phyloP scores from a whole-genome alignment of 2,113 vertebrate genomes.

The Odontophorus gujanensis region DNA sequence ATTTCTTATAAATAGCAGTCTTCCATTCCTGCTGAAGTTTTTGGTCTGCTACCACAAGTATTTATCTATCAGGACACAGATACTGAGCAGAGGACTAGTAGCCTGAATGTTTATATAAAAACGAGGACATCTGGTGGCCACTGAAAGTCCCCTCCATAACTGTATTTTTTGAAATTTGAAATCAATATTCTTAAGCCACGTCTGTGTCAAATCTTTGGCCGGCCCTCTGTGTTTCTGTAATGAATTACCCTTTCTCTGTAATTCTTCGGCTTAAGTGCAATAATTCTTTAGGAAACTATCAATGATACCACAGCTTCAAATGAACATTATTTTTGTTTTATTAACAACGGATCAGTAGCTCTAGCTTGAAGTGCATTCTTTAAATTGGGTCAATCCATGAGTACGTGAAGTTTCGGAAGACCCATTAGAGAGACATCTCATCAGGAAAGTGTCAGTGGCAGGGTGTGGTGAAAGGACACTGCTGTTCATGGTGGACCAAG shows the following conservation, averaged over 20 bases:
- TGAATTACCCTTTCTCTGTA: background rate
- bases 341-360: background rate
- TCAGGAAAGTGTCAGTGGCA: background rate
- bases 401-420: background rate
- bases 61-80: background rate
- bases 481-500: background rate
- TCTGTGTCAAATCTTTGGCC: background rate
- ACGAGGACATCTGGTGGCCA: slow-evolving; percentile 66
- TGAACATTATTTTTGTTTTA: background rate
- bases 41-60: background rate
- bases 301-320: background rate
- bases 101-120: slow-evolving; percentile 25
- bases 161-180: slow-evolving; percentile 1
- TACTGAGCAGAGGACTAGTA: background rate
- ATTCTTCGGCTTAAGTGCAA: background rate
- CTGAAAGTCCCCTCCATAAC: background rate
- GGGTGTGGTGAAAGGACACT: background rate
- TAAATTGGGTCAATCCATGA: rapidly evolving
- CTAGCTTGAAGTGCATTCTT: background rate
- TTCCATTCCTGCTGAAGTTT: background rate
- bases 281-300: background rate
- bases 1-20: background rate
- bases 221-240: background rate
- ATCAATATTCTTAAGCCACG: background rate
- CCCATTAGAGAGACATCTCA: background rate